Percentiles rank a stretch among this genome's conserved stretches.
Evolutionary conservation across 2,888 invertebrate species (phyloP).

Genomic region (Cerceris rybyensis): DNA sequence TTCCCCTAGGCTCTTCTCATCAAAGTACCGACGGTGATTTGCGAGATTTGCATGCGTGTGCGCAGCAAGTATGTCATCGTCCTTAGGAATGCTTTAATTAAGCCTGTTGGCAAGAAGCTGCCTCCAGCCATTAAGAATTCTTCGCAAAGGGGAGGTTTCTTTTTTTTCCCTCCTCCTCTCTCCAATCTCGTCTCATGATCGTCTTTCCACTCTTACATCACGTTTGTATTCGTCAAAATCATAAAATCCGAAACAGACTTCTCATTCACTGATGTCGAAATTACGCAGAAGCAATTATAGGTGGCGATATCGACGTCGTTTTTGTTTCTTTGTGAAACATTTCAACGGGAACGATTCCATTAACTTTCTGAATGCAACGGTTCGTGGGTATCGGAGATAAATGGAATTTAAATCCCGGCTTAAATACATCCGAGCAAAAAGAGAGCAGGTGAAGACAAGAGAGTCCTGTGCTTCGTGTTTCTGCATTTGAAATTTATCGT

Average conservation of each 20-base stretch:
- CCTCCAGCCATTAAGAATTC: not conserved
- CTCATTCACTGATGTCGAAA: not conserved
- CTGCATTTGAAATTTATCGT: too few species aligned
- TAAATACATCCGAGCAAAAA: too few species aligned
- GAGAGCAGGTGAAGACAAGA: too few species aligned
- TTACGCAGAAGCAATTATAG: constrained; percentile 2
- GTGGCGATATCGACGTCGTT: not conserved
- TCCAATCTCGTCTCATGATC: not conserved
- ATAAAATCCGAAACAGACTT: not conserved
- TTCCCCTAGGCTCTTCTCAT: constrained; percentile 42
- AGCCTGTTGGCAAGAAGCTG: not conserved
- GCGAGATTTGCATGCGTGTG: constrained; percentile 33
- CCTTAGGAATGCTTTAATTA: constrained; percentile 14
- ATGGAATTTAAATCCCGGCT: not conserved
- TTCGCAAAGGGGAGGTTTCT: not conserved
- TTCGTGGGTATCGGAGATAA: not conserved
- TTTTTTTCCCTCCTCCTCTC: not conserved
- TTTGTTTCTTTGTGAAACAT: not conserved
- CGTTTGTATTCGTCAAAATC: not conserved
- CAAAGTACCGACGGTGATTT: constrained; percentile 38
- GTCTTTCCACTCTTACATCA: not conserved
- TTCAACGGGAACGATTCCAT: constrained; percentile 1
- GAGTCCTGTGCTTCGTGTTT: too few species aligned
- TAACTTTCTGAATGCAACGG: not conserved
- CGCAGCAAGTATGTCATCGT: constrained; percentile 3